phyloP scores from a whole-genome alignment of 2,113 vertebrate genomes.

The Oreochromis niloticus region DNA sequence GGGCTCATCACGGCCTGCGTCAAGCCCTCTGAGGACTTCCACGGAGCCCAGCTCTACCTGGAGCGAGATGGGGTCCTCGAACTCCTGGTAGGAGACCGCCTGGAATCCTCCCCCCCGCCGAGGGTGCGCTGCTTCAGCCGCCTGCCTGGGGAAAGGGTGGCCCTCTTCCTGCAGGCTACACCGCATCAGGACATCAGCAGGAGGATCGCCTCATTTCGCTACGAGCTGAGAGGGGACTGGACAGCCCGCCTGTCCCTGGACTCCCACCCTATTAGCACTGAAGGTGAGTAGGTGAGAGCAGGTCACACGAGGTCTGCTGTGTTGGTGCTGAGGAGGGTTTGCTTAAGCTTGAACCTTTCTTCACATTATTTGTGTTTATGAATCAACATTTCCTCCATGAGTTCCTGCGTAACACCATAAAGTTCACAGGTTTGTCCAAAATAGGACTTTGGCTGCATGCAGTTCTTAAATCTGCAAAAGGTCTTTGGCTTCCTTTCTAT shows the following conservation, averaged over 20 bases:
- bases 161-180: conserved; percentile 87
- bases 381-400: neutral
- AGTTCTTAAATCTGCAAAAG: neutral
- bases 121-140: conserved; percentile 82
- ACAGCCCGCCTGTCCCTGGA: conserved; percentile 69
- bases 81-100: conserved; percentile 80
- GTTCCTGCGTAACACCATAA: neutral
- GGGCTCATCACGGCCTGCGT: conserved; percentile 79
- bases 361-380: neutral
- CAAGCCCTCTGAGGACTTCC: conserved; percentile 77
- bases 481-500: neutral
- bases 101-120: conserved; percentile 49
- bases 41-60: conserved; percentile 87
- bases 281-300: conserved; percentile 71
- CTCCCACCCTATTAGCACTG: conserved; percentile 56
- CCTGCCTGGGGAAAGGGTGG: conserved; percentile 77
- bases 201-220: conserved; percentile 85
- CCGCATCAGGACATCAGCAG: conserved; percentile 89
- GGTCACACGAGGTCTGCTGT: neutral
- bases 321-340: neutral
- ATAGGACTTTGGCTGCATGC: neutral
- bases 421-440: neutral
- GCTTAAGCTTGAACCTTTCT: neutral
- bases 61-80: conserved; percentile 82
- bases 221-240: conserved; percentile 82